Base-by-base conservation (phyloP, 1,140 invertebrate species). In the Neuroterus valhalla region DNA sequence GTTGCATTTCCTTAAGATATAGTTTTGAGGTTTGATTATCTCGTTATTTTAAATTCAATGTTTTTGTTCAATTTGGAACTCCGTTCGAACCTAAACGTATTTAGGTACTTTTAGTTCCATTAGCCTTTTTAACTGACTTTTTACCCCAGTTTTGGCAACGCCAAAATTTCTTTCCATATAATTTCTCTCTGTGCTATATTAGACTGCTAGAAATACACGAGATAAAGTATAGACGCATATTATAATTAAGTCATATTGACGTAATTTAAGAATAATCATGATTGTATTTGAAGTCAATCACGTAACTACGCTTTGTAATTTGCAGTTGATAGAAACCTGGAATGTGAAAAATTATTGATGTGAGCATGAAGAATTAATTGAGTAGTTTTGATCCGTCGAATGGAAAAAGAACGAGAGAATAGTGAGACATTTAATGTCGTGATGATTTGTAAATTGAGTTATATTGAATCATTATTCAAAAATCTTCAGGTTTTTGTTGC, bases 391-490 rank as follows among this genome's bases (percentile, higher is more conserved):
- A 14, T 68, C 14, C 10, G 42, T 44, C 19, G 10, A 68, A 44
- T 43, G 12, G 19, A 45, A 2, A 17, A 17, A 43, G 1, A 19
- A 23, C 21, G 14, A 19, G 6, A 44, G 17, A 23, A 14, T 26
- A 6, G 10, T 23, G 23, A 66, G 26, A 26, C 19, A 66, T 23
- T 12, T 14, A 23, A 23, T 23, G 12, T 66, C 26, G 19, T 23
- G 19, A 66, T 66, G 12, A 26, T 66, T 66, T 66, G n/a, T 66
- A 66, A 68, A 43, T 44, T 68, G 19, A 68, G 8, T 68, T 62
- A n/a, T 15, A 6, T 62, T 31, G 14, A 3, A 31, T 31, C 6
- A 26, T 14, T n/a, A 38, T 15, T n/a, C 3, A 50, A 50, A 38
- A 31, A n/a, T 62, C 14, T 38, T 62, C 23, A 62, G 12, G 26